These are phyloP conservation scores for Diadumene lineata DNA, from an alignment of 92 coral and sea anemone genomes.

Conservation along the genomic window DNA sequence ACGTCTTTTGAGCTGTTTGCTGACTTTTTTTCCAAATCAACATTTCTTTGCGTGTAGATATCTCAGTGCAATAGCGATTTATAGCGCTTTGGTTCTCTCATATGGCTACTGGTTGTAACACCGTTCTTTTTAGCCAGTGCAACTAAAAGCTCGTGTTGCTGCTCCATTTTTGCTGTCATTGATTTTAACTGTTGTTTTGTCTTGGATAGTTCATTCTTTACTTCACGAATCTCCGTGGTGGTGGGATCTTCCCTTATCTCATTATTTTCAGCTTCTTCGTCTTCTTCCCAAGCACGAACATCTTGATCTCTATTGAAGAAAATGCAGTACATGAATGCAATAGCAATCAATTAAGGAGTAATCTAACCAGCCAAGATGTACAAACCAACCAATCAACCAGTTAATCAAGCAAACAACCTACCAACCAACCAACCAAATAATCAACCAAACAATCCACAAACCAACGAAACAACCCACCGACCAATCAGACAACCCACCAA, in stretches of 20 bases:
- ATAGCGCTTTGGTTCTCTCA: background rate
- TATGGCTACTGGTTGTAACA: background rate
- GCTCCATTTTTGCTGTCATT: slow-evolving; percentile 19
- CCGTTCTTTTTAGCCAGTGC: slow-evolving; percentile 28
- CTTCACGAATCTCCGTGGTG: slow-evolving; percentile 18
- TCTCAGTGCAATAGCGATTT: background rate
- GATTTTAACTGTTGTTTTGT: slow-evolving; percentile 33
- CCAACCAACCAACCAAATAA: too few species aligned
- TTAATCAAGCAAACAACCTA: too few species aligned
- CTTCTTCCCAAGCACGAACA: background rate
- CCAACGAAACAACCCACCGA: too few species aligned
- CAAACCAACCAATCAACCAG: too few species aligned
- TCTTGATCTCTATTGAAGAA: background rate
- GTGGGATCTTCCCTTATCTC: slow-evolving; percentile 28
- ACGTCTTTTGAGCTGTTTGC: too few species aligned
- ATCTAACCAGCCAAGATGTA: too few species aligned
- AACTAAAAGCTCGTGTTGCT: slow-evolving; percentile 23
- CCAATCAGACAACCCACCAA: too few species aligned
- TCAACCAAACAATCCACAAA: too few species aligned
- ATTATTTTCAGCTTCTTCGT: slow-evolving; percentile 16
- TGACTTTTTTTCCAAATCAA: too few species aligned
- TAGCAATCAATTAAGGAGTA: too few species aligned
- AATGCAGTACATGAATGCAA: too few species aligned
- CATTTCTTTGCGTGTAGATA: slow-evolving; percentile 1
- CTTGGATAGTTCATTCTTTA: slow-evolving; percentile 22